Percentiles rank a stretch among this genome's conserved stretches.
phyloP scores from a whole-genome alignment of 1,140 invertebrate genomes.

The Drosophila kurseongensis region DNA sequence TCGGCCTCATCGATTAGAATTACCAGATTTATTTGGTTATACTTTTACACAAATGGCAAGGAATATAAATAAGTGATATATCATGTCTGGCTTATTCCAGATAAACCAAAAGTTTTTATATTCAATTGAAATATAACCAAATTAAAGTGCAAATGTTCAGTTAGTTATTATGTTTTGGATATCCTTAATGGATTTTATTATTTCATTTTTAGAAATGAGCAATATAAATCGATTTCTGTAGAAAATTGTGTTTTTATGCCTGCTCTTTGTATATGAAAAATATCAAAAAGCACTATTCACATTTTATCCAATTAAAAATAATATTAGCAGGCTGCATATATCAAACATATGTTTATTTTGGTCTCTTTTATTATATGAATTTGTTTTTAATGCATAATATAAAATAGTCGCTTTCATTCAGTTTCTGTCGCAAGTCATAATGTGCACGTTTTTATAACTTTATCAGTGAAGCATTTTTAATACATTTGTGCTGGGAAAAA shows the following conservation, averaged over 20 bases:
- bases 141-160: background rate
- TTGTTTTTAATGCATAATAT: slow-evolving; percentile 2
- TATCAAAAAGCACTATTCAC: background rate
- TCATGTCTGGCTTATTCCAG: too few relatives aligned
- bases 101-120: background rate
- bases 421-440: slow-evolving; percentile 14
- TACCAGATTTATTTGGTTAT: slow-evolving; percentile 10
- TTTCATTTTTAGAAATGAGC: too few relatives aligned
- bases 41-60: background rate
- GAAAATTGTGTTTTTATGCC: too few relatives aligned
- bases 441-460: slow-evolving; percentile 57
- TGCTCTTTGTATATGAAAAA: too few relatives aligned
- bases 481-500: slow-evolving; percentile 33
- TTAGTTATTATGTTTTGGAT: background rate
- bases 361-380: background rate
- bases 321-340: slow-evolving; percentile 10
- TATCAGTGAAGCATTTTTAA: slow-evolving; percentile 49
- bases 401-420: slow-evolving; percentile 2
- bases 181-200: too few relatives aligned
- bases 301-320: slow-evolving; percentile 3
- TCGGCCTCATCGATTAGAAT: slow-evolving; percentile 9
- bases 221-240: too few relatives aligned
- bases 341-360: slow-evolving; percentile 10
- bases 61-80: too few relatives aligned
- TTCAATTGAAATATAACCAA: background rate